Percentiles rank a stretch among this genome's conserved stretches.
Evolutionary conservation across 2,113 vertebrate genomes (phyloP).

Genomic region (Todiramphus saurophagus): DNA sequence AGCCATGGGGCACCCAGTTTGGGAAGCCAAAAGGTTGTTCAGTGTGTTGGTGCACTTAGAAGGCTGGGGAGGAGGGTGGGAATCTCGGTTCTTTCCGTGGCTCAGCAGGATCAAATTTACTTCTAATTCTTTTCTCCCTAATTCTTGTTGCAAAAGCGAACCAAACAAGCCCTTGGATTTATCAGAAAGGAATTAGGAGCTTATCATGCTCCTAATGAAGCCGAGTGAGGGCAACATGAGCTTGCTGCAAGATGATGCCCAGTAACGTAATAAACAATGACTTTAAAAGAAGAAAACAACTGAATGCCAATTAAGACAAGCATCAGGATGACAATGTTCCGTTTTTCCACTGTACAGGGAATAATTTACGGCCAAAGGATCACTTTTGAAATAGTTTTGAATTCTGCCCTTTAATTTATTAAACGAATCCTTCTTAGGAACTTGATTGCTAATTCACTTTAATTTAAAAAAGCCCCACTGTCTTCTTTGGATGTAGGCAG

Average conservation of each 20-base stretch:
- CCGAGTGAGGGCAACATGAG: background rate
- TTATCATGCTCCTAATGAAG: background rate
- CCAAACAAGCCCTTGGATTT: background rate
- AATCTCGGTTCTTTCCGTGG: background rate
- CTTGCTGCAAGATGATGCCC: background rate
- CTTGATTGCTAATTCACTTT: constrained; percentile 59
- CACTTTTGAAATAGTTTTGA: constrained; percentile 54
- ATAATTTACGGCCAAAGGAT: constrained; percentile 30
- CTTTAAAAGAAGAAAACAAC: constrained; percentile 26
- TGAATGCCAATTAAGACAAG: constrained; percentile 26
- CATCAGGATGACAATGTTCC: constrained; percentile 21
- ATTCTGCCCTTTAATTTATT: constrained; percentile 56
- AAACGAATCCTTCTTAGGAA: constrained; percentile 39
- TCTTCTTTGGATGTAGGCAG: constrained; percentile 1
- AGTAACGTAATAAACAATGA: background rate
- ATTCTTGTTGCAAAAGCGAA: background rate
- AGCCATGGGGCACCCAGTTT: background rate
- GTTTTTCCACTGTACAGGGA: constrained; percentile 45
- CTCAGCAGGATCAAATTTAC: background rate
- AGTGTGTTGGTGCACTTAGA: background rate
- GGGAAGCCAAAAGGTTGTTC: background rate
- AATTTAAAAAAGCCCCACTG: constrained; percentile 54
- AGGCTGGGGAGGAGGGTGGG: background rate
- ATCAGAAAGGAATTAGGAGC: background rate
- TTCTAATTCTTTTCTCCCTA: background rate